Percentiles rank a stretch among this genome's conserved stretches.
phyloP scores from a whole-genome alignment of 2,797 vertebrate genomes.

The Staurois parvus region DNA sequence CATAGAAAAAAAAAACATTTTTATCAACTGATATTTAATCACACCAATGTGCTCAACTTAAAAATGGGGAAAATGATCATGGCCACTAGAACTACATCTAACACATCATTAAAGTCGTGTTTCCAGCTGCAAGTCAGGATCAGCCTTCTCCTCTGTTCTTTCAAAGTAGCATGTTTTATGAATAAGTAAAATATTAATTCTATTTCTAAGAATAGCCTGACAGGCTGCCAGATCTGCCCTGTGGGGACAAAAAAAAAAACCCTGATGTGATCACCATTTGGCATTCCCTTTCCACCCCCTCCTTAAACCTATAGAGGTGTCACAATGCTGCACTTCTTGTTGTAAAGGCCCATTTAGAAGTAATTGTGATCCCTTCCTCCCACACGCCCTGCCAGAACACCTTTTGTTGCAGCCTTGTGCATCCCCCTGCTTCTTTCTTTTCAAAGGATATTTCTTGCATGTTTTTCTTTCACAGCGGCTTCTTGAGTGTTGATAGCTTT shows the following conservation, averaged over 20 bases:
- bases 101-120: neutral
- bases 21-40: no score
- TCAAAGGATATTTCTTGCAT: slow-evolving; percentile 97
- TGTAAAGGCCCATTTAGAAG: slow-evolving; percentile 7
- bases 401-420: slow-evolving; percentile 10
- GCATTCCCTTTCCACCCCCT: slow-evolving; percentile 27
- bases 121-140: neutral
- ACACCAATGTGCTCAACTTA: no score
- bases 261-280: slow-evolving; percentile 36
- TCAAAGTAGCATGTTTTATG: slow-evolving; percentile 41
- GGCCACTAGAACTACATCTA: neutral
- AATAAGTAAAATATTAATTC: slow-evolving; percentile 49
- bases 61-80: no score
- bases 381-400: slow-evolving; percentile 30
- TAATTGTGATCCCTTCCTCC: slow-evolving; percentile 26
- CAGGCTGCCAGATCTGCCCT: slow-evolving; percentile 39
- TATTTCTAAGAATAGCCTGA: slow-evolving; percentile 50
- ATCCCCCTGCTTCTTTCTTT: slow-evolving; percentile 57
- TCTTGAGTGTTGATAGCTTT: slow-evolving; percentile 99
- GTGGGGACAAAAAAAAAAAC: slow-evolving; percentile 40
- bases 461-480: slow-evolving; percentile 98
- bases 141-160: slow-evolving; percentile 4
- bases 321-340: slow-evolving; percentile 15
- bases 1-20: no score
- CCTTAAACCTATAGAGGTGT: slow-evolving; percentile 14